These are phyloP conservation scores for Pelecanus crispus DNA, from an alignment of 2,113 vertebrate species.

Conservation along the genomic window DNA sequence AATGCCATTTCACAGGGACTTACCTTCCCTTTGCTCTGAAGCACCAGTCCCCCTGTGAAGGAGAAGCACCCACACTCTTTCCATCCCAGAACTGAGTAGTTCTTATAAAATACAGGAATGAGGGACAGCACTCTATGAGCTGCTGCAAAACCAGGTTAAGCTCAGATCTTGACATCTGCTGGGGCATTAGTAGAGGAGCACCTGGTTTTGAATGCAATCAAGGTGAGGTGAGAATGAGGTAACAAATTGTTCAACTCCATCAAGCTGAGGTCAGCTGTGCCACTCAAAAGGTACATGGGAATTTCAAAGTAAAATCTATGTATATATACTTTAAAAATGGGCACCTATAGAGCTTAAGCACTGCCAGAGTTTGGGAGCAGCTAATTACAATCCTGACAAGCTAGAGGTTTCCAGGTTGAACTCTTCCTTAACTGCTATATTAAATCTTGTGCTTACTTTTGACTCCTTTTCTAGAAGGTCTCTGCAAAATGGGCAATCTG, in stretches of 20 bases:
- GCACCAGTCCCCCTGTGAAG: fast-evolving
- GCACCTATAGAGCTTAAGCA: background rate
- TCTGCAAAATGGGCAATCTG: background rate
- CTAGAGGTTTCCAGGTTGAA: background rate
- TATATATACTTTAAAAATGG: background rate
- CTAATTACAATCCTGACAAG: background rate
- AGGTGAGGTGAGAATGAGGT: background rate
- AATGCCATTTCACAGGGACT: background rate
- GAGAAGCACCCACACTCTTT: background rate
- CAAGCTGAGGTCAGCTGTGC: background rate
- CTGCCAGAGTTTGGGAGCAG: background rate
- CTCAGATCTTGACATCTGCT: background rate
- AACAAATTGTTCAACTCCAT: background rate
- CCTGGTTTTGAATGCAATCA: background rate
- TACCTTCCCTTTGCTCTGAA: background rate
- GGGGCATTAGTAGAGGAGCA: background rate
- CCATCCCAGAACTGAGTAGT: background rate
- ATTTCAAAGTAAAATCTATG: background rate
- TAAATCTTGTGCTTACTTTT: background rate
- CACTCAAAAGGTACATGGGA: background rate
- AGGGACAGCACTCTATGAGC: fast-evolving
- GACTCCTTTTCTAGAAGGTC: background rate
- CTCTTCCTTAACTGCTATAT: background rate
- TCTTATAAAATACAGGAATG: fast-evolving
- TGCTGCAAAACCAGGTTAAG: background rate